These are phyloP conservation scores for Scomber colias DNA, from an alignment of 2,113 vertebrate genomes.

Conservation along the genomic window DNA sequence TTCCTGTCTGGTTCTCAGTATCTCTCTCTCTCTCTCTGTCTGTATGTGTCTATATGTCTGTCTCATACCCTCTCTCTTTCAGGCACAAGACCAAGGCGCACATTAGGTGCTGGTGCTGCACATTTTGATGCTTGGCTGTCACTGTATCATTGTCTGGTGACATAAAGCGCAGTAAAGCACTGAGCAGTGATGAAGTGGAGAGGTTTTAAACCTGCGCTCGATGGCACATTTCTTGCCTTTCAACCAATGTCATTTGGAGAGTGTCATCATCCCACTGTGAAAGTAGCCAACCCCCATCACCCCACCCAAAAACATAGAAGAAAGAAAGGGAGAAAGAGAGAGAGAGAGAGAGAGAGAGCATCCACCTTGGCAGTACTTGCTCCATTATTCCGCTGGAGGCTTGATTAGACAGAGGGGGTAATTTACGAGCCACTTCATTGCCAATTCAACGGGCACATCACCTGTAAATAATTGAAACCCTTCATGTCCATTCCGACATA, in stretches of 20 bases:
- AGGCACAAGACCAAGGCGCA: slow-evolving; percentile 71
- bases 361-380: slow-evolving; percentile 63
- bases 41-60: slow-evolving; percentile 49
- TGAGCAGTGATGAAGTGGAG: slow-evolving; percentile 73
- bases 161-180: slow-evolving; percentile 78
- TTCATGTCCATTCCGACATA: slow-evolving; percentile 84
- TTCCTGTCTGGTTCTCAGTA: slow-evolving; percentile 47
- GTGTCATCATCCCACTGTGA: slow-evolving; percentile 67
- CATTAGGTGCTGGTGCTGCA: slow-evolving; percentile 77
- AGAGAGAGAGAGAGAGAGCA: slow-evolving; percentile 22
- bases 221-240: slow-evolving; percentile 74
- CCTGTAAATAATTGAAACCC: slow-evolving; percentile 87
- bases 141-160: slow-evolving; percentile 76
- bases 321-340: slow-evolving; percentile 23
- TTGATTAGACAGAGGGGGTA: slow-evolving; percentile 82
- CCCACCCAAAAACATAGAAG: slow-evolving; percentile 51
- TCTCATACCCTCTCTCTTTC: slow-evolving; percentile 45
- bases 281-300: slow-evolving; percentile 50
- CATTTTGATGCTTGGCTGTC: slow-evolving; percentile 77
- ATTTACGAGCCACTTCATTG: slow-evolving; percentile 84
- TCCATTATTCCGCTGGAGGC: slow-evolving; percentile 82
- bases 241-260: slow-evolving; percentile 76
- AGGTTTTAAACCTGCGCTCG: slow-evolving; percentile 74
- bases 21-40: slow-evolving; percentile 1
- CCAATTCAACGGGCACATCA: slow-evolving; percentile 84